Evolutionary conservation across 1,140 invertebrate genomes (phyloP), one percentile per base, ranked within the genome.

Genomic region (Meloidogyne floridensis): DNA sequence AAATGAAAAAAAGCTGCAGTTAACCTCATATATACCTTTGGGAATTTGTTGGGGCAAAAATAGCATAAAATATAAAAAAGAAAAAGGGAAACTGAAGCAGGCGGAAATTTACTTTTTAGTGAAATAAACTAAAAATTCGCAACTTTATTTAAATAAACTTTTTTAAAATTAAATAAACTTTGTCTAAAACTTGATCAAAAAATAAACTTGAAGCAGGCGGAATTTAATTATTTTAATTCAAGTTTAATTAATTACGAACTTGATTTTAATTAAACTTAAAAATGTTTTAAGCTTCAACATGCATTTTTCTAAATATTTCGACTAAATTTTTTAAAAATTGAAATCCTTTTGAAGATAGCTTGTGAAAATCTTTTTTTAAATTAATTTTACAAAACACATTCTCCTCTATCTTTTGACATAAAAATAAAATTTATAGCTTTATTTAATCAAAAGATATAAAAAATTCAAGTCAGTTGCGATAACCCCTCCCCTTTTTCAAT

Each of bases 41-140:
- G 59, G 59, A 65, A 65, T 65, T n/a, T 65, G n/a, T 65, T n/a
- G 59, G 15, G 15, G 10, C 53, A 65, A 32, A 73, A 73, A 73
- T 47, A 73, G 20, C n/a, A 73, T 8, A 42, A 73, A 15, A 47
- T 47, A 47, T 47, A 47, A 47, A 15, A 9, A 32, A n/a, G 6
- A 0, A 73, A 42, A 73, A 42, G 32, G 32, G 15, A 53, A 53
- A 15, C 72, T 72, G 42, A 5, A 73, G 51, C 72, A 53, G 72
- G 42, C 72, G 42, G 42, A 53, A 73, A 43, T 73, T 53, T 13
- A 15, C 20, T 73, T 73, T 15, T 73, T 15, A 6, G 8, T 0
- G 15, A 47, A 47, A 47, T 47, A 47, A 47, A 47, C 51, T 18
- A 73, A 18, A 42, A 32, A 53, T 47, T 43, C 42, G 51, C 51